These are phyloP conservation scores for Eudasyphora cyanicolor DNA, from an alignment of 2,888 invertebrate species.

Conservation along the genomic window DNA sequence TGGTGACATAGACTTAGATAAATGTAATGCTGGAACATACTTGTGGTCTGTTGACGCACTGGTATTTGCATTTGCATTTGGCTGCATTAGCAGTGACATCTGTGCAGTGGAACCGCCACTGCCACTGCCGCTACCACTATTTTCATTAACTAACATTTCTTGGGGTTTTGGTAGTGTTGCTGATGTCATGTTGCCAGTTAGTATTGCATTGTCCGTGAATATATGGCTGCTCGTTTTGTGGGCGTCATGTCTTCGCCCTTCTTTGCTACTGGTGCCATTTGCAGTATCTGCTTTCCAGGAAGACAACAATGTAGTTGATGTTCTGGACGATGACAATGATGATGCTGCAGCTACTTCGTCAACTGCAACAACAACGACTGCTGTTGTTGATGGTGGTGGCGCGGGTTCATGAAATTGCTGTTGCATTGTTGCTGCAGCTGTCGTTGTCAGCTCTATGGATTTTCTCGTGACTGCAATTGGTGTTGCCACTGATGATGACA, in stretches of 20 bases:
- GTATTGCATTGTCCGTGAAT: conserved; percentile 34
- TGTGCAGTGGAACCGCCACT: background rate
- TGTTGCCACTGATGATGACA: conserved; percentile 10
- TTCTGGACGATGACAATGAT: background rate
- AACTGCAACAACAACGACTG: too few species aligned
- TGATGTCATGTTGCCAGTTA: conserved; percentile 34
- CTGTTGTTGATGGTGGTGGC: conserved; percentile 4
- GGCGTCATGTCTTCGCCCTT: background rate
- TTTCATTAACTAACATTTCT: conserved; percentile 34
- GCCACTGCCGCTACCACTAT: background rate
- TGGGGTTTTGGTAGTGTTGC: conserved; percentile 65
- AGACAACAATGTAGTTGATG: conserved; percentile 16
- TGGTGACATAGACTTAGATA: conserved; percentile 3
- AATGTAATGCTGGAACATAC: background rate
- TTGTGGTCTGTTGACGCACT: background rate
- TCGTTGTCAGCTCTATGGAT: background rate
- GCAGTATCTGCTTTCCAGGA: background rate
- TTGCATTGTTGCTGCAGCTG: conserved; percentile 21
- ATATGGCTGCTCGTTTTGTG: background rate
- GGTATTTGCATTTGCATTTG: too few species aligned
- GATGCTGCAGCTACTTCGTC: too few species aligned
- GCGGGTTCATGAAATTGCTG: background rate
- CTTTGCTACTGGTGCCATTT: conserved; percentile 1
- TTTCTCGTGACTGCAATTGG: conserved; percentile 3
- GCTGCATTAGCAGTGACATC: background rate